These are phyloP conservation scores for Mastacembelus armatus DNA, from an alignment of 2,797 vertebrate genomes.

Conservation along the genomic window DNA sequence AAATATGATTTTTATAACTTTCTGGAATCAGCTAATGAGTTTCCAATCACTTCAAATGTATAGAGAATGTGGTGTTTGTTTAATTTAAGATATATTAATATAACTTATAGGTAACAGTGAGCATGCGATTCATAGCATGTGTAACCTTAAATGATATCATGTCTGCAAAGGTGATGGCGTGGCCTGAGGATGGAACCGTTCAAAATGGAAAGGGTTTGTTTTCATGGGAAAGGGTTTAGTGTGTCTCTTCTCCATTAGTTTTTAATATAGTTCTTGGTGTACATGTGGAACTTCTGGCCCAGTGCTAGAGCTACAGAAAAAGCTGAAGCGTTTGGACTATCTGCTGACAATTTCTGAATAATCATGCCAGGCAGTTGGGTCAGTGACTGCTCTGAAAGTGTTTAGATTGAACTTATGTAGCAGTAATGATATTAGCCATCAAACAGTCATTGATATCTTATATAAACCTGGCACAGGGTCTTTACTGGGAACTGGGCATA, in stretches of 20 bases:
- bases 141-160: slow-evolving; percentile 12
- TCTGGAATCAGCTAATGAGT: neutral
- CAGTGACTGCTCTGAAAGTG: no score
- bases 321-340: no score
- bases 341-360: neutral
- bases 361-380: neutral
- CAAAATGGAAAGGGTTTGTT: neutral
- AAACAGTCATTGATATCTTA: slow-evolving; percentile 7
- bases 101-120: neutral
- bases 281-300: neutral
- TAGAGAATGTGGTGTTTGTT: no score
- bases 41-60: neutral
- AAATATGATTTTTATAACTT: neutral
- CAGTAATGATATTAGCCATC: neutral
- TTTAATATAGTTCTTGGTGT: neutral
- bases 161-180: no score
- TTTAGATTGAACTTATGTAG: no score
- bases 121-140: slow-evolving; percentile 9
- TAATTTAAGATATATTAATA: slow-evolving; percentile 21
- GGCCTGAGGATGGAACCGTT: neutral
- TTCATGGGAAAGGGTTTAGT: neutral
- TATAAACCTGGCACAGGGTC: neutral
- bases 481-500: slow-evolving; percentile 19
- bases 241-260: neutral
- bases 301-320: neutral